phyloP scores from a whole-genome alignment of 2,113 vertebrate genomes.

The Chrysochloris asiatica region DNA sequence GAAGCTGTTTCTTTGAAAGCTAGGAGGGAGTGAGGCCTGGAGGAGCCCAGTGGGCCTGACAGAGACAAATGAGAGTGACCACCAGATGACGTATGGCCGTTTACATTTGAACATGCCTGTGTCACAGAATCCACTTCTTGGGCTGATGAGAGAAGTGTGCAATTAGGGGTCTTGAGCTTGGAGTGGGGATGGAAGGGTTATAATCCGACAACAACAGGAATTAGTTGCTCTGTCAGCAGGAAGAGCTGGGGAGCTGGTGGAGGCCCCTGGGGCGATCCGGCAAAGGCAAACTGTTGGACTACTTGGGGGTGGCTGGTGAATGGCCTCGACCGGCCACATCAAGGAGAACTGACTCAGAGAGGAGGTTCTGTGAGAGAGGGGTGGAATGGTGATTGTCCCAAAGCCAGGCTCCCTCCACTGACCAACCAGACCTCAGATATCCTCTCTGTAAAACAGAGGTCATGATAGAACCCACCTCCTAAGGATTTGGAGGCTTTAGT shows the following conservation, averaged over 20 bases:
- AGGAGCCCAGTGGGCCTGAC: conserved; percentile 48
- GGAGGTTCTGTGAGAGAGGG: not conserved
- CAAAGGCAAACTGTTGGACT: not conserved
- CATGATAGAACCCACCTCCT: not conserved
- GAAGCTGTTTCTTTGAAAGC: conserved; percentile 62
- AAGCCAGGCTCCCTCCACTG: not conserved
- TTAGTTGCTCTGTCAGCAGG: not conserved
- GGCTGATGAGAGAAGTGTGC: not conserved
- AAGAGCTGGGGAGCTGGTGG: not conserved
- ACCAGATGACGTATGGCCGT: not conserved
- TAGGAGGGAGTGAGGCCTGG: conserved; percentile 50
- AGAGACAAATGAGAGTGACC: conserved; percentile 60
- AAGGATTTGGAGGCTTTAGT: not conserved
- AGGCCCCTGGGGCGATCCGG: not conserved
- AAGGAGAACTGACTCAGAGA: not conserved
- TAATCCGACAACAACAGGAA: not conserved
- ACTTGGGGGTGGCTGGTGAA: not conserved
- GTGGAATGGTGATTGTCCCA: not conserved
- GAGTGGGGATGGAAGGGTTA: not conserved
- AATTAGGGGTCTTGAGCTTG: not conserved
- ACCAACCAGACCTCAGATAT: not conserved
- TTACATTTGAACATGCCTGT: conserved; percentile 54
- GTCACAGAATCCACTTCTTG: not conserved
- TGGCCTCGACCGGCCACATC: not conserved
- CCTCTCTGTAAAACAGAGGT: not conserved